Evolutionary conservation across 2,797 vertebrate genomes (phyloP).

Genomic region (Neostethus bicornis): DNA sequence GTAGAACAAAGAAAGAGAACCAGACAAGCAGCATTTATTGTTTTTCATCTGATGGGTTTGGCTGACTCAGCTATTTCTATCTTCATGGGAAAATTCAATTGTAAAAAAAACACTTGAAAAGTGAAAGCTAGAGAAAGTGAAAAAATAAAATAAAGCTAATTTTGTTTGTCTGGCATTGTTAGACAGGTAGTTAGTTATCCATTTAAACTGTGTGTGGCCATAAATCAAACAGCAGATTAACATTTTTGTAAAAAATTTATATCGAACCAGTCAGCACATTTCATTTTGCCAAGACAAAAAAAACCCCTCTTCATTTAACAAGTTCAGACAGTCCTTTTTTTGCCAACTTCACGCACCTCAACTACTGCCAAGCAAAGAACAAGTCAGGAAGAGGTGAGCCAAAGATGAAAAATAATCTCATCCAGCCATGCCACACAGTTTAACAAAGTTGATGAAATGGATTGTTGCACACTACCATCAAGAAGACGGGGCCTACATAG

Average conservation of each 20-base stretch:
- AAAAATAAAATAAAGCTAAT: too few relatives aligned
- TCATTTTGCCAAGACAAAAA: conserved; percentile 18
- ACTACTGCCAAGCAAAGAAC: conserved; percentile 1
- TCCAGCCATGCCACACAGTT: conserved; percentile 12
- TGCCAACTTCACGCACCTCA: conserved; percentile 12
- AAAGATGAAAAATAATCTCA: conserved; percentile 36
- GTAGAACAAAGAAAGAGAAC: conserved; percentile 49
- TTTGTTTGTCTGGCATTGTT: too few relatives aligned
- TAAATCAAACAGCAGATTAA: conserved; percentile 8
- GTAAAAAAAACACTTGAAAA: conserved; percentile 11
- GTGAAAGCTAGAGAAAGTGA: background rate
- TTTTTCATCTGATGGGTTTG: conserved; percentile 33
- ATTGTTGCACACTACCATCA: background rate
- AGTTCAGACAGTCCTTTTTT: conserved; percentile 16
- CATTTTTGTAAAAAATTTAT: conserved; percentile 3
- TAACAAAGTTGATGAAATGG: conserved; percentile 27
- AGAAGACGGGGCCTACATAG: conserved; percentile 19
- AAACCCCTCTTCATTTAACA: conserved; percentile 9
- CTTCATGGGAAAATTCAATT: conserved; percentile 10
- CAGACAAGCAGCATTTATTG: conserved; percentile 64
- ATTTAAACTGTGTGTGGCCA: background rate
- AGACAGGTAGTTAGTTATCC: background rate
- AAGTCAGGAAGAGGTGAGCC: conserved; percentile 9
- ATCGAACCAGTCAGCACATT: conserved; percentile 9
- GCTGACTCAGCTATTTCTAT: conserved; percentile 21